Evolutionary conservation across 2,888 invertebrate species (phyloP).

Genomic region (Drosophila borealis): DNA sequence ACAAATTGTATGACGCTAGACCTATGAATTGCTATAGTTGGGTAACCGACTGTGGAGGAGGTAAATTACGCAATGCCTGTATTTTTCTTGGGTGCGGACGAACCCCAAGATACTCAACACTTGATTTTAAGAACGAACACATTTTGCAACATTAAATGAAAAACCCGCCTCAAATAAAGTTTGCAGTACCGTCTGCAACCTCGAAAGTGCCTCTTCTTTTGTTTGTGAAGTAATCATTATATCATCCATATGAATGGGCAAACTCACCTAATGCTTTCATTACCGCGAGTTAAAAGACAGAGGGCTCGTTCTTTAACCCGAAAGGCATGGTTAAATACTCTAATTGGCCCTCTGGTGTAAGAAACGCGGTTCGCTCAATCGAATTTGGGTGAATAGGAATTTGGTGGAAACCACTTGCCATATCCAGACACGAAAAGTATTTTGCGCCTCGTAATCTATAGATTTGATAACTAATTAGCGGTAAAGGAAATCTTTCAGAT

Average conservation of each 20-base stretch:
- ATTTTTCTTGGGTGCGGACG: no score
- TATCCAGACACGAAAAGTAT: neutral
- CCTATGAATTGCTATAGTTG: no score
- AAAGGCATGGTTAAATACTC: conserved; percentile 8
- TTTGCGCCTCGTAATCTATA: neutral
- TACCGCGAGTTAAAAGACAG: conserved; percentile 10
- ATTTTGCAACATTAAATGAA: no score
- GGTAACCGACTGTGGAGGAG: no score
- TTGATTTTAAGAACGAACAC: no score
- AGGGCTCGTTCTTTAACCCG: conserved; percentile 10
- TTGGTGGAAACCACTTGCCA: conserved; percentile 3
- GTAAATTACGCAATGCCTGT: no score
- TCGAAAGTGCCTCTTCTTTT: no score
- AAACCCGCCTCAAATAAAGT: no score
- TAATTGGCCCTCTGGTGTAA: neutral
- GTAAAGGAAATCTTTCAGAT: neutral
- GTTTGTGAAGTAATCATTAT: no score
- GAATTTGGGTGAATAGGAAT: neutral
- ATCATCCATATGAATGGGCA: conserved; percentile 5
- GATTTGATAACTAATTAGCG: neutral
- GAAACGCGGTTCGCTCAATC: neutral
- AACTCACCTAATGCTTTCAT: conserved; percentile 10
- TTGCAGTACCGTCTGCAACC: no score
- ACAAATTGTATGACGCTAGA: no score
- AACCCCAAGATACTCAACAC: no score